Conservation (phyloP, 2,888 invertebrate species). For the Drosophila kanekoi region DNA sequence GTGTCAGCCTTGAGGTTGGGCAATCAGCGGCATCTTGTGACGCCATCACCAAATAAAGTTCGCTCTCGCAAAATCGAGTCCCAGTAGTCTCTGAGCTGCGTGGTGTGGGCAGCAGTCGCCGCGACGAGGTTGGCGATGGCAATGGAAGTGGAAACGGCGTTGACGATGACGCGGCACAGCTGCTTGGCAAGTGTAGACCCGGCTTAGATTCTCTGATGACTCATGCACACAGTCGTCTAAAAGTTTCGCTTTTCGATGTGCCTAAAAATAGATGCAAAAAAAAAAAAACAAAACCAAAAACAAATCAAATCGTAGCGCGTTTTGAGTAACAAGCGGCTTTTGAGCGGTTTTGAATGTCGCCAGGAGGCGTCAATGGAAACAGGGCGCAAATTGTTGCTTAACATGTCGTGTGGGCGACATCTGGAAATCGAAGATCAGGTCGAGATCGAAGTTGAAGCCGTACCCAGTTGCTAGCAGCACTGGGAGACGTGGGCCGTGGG, state of each 20-base stretch:
- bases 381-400: slow-evolving; percentile 40
- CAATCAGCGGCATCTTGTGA: slow-evolving; percentile 82
- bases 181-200: slow-evolving; percentile 55
- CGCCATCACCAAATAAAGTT: slow-evolving; percentile 82
- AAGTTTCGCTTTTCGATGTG: slow-evolving; percentile 29
- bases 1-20: slow-evolving; percentile 85
- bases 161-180: slow-evolving; percentile 61
- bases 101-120: slow-evolving; percentile 63
- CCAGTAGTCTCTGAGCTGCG: slow-evolving; percentile 9
- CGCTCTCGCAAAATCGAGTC: slow-evolving; percentile 22
- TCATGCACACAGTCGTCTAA: slow-evolving; percentile 45
- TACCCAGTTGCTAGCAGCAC: slow-evolving; percentile 46
- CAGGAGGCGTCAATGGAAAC: slow-evolving; percentile 72
- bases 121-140: slow-evolving; percentile 18
- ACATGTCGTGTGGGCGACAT: slow-evolving; percentile 59
- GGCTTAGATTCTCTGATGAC: slow-evolving; percentile 66
- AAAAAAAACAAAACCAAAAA: slow-evolving; percentile 18
- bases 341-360: slow-evolving; percentile 43
- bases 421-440: slow-evolving; percentile 43
- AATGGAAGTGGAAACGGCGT: background rate
- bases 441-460: slow-evolving; percentile 46
- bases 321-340: slow-evolving; percentile 35
- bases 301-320: slow-evolving; percentile 12
- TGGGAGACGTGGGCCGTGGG: slow-evolving; percentile 12
- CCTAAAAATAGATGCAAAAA: slow-evolving; percentile 52